Base-by-base conservation (phyloP, 2,888 invertebrate species). In the Geotrupes spiniger region DNA sequence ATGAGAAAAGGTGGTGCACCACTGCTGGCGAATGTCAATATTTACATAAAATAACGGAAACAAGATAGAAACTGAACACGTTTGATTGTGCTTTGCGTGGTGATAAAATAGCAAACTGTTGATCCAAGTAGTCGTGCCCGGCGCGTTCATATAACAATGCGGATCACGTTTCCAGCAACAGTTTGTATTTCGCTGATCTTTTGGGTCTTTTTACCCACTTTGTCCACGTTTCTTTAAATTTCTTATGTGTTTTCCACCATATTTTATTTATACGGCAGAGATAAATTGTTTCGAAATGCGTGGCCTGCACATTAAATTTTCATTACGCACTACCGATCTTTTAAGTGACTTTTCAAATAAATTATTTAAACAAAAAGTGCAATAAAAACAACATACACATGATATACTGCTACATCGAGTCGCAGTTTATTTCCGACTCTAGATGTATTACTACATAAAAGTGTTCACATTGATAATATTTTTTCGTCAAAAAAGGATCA, bases 151-250 rank as follows among this genome's bases (percentile, higher is more conserved):
- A 36, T 46, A 46, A 38, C 38, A 42, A 58, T 58, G 58, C 58
- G 50, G 56, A 51, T 58, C 58, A 58, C 58, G 58, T 58, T 46
- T 41, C 16, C 46, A 56, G 56, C 58, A 58, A 56, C 58, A 58
- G 58, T 58, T 58, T 56, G 58, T 53, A 33, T 33, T 33, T 33
- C 33, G 33, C 14, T 33, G 33, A 33, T 33, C 33, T 33, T 33
- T 15, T 33, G 33, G 33, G 33, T 33, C 43, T 21, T 36, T 43
- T 43, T 41, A 29, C 28, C 28, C 42, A 17, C 42, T 42, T 36
- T 36, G 43, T 43, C 21, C 43, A 29, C 43, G 33, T 16, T 11
- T n/a, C 43, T 36, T 43, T 43, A 43, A 43, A 43, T 43, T 43
- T 43, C 43, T 43, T 43, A 43, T 43, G 33, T 33, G 43, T 36